These are phyloP conservation scores for Centruroides vittatus DNA, from an alignment of 1,140 invertebrate species.

Conservation along the genomic window DNA sequence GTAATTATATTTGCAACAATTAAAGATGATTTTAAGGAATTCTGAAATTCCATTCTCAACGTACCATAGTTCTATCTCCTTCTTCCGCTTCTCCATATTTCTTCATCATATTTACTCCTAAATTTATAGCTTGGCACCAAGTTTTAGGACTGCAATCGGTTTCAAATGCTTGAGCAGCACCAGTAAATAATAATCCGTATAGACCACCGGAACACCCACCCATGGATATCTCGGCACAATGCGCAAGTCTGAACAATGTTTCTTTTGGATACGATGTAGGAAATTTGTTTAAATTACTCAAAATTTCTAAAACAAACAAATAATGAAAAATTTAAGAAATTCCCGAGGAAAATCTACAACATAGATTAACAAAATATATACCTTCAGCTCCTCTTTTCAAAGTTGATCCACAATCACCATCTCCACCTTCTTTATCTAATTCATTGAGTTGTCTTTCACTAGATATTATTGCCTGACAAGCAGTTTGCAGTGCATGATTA, in stretches of 20 bases:
- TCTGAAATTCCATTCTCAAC: background rate
- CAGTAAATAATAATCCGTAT: conserved; percentile 54
- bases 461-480: conserved; percentile 9
- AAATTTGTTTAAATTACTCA: background rate
- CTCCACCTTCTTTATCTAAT: conserved; percentile 58
- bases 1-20: conserved; percentile 1
- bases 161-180: conserved; percentile 35
- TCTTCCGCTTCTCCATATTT: conserved; percentile 55
- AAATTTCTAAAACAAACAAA: background rate
- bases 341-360: background rate
- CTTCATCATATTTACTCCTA: conserved; percentile 41
- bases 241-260: conserved; percentile 10
- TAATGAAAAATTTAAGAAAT: background rate
- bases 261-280: background rate
- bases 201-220: conserved; percentile 55
- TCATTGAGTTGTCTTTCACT: conserved; percentile 47
- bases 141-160: background rate
- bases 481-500: background rate
- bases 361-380: conserved; percentile 25
- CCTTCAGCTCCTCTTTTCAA: conserved; percentile 44
- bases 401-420: conserved; percentile 67
- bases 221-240: conserved; percentile 45
- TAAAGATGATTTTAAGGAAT: no score
- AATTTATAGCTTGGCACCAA: conserved; percentile 37
- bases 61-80: conserved; percentile 59